A percentile compares a stretch with the other conserved stretches of the same genome.
Evolutionary conservation across 2,797 vertebrate species (phyloP).

Genomic region (Leptoclinus maculatus): DNA sequence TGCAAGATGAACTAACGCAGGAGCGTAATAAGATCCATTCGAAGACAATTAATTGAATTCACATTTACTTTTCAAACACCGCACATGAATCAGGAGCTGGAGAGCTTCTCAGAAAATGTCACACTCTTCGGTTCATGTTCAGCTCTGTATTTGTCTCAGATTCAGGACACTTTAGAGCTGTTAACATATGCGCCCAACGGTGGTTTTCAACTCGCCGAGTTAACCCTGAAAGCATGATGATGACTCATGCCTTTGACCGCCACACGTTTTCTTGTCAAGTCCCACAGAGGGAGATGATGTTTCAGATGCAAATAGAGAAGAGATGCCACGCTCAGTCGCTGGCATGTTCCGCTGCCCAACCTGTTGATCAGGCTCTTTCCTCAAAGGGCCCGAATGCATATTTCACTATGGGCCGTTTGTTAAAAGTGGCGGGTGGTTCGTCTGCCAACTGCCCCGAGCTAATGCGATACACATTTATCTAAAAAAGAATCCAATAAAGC

Average conservation of each 20-base stretch:
- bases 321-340: constrained; percentile 40
- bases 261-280: constrained; percentile 42
- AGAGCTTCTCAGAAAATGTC: constrained; percentile 10
- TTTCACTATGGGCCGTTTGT: constrained; percentile 48
- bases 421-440: constrained; percentile 25
- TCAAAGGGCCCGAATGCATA: constrained; percentile 45
- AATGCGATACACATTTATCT: constrained; percentile 32
- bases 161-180: background rate
- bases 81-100: constrained; percentile 4
- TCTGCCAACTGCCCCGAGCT: constrained; percentile 39
- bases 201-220: constrained; percentile 1
- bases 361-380: constrained; percentile 72
- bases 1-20: constrained; percentile 8
- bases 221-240: constrained; percentile 5
- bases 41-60: background rate
- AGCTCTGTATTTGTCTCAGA: background rate
- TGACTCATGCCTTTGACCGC: constrained; percentile 37
- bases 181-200: background rate
- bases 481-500: background rate
- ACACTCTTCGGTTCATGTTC: background rate
- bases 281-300: constrained; percentile 65
- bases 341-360: constrained; percentile 69
- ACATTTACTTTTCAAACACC: constrained; percentile 1
- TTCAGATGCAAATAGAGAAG: constrained; percentile 58
- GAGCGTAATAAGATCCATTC: constrained; percentile 6